phyloP scores from a whole-genome alignment of 2,888 invertebrate genomes.

The Prosopocoilus inquinatus region DNA sequence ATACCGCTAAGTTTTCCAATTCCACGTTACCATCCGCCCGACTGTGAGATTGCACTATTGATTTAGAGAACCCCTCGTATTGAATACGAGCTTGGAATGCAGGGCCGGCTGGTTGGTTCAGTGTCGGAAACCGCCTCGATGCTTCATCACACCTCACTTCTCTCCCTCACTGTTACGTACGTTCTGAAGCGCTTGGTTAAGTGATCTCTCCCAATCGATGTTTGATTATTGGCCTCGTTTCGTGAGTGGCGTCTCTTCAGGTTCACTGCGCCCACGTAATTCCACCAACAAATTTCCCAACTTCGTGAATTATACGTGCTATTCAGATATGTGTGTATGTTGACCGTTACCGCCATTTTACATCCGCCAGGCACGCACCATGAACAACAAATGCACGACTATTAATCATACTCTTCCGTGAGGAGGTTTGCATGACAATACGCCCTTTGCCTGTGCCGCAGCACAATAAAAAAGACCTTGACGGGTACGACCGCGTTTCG shows the following conservation, averaged over 20 bases:
- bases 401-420: conserved; percentile 24
- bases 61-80: conserved; percentile 29
- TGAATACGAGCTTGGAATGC: conserved; percentile 19
- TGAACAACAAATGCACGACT: conserved; percentile 22
- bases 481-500: conserved; percentile 21
- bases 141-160: background rate
- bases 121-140: conserved; percentile 16
- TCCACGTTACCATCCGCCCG: conserved; percentile 24
- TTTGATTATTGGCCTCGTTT: too few relatives aligned
- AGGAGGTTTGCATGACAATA: conserved; percentile 27
- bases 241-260: background rate
- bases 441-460: conserved; percentile 22
- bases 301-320: too few relatives aligned
- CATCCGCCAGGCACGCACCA: conserved; percentile 17
- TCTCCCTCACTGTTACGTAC: too few relatives aligned
- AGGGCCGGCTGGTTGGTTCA: background rate
- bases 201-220: too few relatives aligned
- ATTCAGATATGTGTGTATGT: background rate
- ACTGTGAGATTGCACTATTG: conserved; percentile 31
- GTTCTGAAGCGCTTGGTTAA: too few relatives aligned
- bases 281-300: too few relatives aligned
- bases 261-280: background rate
- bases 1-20: conserved; percentile 24
- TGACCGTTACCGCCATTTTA: conserved; percentile 17
- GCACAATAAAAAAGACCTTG: conserved; percentile 22